Base-by-base conservation (phyloP, 2,113 vertebrate species). In the Crotalus tigris region DNA sequence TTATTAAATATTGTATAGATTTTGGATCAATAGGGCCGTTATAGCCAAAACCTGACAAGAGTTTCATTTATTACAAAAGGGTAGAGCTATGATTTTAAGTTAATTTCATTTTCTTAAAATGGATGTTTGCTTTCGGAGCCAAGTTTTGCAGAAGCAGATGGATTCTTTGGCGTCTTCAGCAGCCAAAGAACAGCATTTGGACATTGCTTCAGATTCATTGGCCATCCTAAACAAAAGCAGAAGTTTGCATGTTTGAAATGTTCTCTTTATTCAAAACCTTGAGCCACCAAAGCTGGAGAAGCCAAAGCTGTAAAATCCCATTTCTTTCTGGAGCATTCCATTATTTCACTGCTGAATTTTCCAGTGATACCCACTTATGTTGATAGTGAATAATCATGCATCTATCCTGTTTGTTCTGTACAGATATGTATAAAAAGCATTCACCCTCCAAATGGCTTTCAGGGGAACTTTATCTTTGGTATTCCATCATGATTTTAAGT, bases 141-240 rank as follows among this genome's bases (percentile, higher is more conserved):
- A 89, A 81, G 0, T 12, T 95, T 94, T 95, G 85, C 88, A 95
- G 88, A 88, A 95, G 92, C 94, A 96, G 64, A 93, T 94, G 92
- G 94, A 94, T 95, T 94, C 92, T 93, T 86, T 96, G 93, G 93
- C 92, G 93, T 94, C 94, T 95, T 95, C 91, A 94, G 92, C 95
- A 94, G 92, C 90, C 87, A 93, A 59, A 90, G 81, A 90, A 90
- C 53, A 93, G 90, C 75, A 87, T 87, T 90, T 85, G 55, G 59
- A 58, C 24, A 55, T 93, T 91, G 92, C 87, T 92, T 64, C 92
- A 95, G 92, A 87, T 91, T 91, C 95, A 96, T 93, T 87, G 89
- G 91, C 75, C 92, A 89, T 93, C 87, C 94, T 92, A 94, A 95
- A 95, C 46, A 93, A 95, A 93, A 54, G 94, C 69, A 94, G 90